Evolutionary conservation across 2,113 vertebrate genomes (phyloP).

Genomic region (Muscicapa adusta): DNA sequence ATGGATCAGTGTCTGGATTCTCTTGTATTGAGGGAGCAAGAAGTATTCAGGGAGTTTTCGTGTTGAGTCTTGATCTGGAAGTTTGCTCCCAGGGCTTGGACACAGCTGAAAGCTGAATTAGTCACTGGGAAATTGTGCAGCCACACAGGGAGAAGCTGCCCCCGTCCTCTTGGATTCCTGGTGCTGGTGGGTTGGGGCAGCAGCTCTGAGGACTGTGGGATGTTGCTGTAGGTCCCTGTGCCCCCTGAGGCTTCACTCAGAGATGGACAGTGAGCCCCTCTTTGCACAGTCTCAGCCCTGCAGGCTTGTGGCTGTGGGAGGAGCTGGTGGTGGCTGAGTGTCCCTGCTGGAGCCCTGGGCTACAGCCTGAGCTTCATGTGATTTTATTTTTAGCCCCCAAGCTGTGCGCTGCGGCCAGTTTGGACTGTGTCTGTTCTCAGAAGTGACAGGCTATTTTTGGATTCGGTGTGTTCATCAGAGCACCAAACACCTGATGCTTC

Average conservation of each 20-base stretch:
- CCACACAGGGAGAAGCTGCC: neutral
- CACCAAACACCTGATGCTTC: neutral
- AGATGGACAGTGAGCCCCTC: neutral
- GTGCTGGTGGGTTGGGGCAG: neutral
- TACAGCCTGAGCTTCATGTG: neutral
- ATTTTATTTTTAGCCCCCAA: conserved; percentile 51
- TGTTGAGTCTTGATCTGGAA: neutral
- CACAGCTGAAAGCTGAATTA: neutral
- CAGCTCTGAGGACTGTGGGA: neutral
- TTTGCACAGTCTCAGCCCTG: neutral
- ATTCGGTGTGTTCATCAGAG: neutral
- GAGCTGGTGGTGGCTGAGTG: accelerated
- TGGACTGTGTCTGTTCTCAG: neutral
- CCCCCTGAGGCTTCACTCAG: neutral
- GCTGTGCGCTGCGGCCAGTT: accelerated
- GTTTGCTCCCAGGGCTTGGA: neutral
- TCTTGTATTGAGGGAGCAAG: neutral
- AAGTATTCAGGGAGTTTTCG: accelerated
- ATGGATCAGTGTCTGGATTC: accelerated
- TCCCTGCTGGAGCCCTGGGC: neutral
- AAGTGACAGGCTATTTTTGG: conserved; percentile 28
- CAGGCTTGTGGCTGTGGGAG: neutral
- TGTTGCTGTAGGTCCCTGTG: neutral
- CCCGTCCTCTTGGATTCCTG: accelerated
- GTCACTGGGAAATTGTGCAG: neutral